Evolutionary conservation across 2,888 invertebrate genomes (phyloP).

Genomic region (Coenonympha arcania): DNA sequence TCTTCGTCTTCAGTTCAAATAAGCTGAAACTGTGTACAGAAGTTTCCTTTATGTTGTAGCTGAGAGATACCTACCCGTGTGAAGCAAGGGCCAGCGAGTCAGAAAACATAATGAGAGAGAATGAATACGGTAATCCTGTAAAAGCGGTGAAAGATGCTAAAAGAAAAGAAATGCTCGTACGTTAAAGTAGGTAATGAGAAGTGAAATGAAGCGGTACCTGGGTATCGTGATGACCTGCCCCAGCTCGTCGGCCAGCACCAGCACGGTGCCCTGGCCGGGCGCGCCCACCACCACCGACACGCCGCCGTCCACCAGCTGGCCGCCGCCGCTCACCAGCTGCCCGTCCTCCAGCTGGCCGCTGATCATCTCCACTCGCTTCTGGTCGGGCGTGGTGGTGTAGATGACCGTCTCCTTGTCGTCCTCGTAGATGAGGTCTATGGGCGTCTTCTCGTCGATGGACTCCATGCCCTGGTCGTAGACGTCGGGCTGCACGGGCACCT

Average conservation of each 20-base stretch:
- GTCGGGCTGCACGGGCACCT: conserved; percentile 74
- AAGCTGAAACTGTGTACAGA: no score
- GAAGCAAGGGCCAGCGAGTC: no score
- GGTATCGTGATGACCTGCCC: conserved; percentile 78
- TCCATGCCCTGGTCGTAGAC: conserved; percentile 69
- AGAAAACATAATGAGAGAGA: no score
- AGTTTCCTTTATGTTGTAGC: no score
- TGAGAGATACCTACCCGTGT: no score
- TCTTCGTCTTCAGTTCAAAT: no score
- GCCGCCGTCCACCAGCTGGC: conserved; percentile 68
- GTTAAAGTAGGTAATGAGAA: no score
- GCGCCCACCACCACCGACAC: conserved; percentile 70
- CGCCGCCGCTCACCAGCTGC: conserved; percentile 69
- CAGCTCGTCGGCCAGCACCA: conserved; percentile 81
- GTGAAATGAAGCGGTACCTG: conserved; percentile 60
- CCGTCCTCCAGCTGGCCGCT: conserved; percentile 78
- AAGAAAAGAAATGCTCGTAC: not conserved
- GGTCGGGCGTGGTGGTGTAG: conserved; percentile 84
- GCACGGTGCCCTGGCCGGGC: conserved; percentile 75
- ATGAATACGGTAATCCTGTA: no score
- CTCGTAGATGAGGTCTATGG: conserved; percentile 87
- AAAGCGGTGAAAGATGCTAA: no score
- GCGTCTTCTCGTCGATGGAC: conserved; percentile 78
- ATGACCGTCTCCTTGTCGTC: conserved; percentile 89
- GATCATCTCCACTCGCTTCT: conserved; percentile 86